Conservation (phyloP, 2,797 vertebrate genomes). For the Manis javanica region DNA sequence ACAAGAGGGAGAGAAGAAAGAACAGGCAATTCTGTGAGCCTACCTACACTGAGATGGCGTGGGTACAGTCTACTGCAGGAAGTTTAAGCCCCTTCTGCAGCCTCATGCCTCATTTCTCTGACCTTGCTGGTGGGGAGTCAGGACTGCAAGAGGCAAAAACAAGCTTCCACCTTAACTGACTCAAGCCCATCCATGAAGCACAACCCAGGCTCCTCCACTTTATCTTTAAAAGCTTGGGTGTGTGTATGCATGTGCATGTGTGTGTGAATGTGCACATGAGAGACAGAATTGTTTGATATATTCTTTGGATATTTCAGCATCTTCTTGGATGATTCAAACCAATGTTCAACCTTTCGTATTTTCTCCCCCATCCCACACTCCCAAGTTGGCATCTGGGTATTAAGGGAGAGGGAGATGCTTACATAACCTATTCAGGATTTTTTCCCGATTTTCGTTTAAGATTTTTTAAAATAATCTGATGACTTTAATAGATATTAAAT, state of each 20-base stretch:
- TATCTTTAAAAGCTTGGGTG: neutral
- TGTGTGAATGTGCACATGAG: too few species aligned
- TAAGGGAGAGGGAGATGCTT: neutral
- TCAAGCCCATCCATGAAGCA: neutral
- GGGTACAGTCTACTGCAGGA: neutral
- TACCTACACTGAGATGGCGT: neutral
- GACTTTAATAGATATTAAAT: constrained; percentile 5
- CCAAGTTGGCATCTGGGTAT: neutral
- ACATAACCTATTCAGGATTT: neutral
- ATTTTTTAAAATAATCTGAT: neutral
- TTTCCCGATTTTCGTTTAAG: neutral
- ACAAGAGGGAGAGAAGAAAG: neutral
- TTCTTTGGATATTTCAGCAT: neutral
- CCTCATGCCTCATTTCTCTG: neutral
- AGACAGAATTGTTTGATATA: neutral
- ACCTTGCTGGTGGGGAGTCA: neutral
- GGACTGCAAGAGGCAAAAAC: neutral
- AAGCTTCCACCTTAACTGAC: neutral
- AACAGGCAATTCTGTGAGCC: neutral
- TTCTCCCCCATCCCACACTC: neutral
- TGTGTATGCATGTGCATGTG: neutral
- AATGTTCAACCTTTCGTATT: neutral
- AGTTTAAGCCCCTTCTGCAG: neutral
- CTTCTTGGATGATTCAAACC: constrained; percentile 8
- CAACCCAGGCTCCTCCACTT: neutral